Conservation (phyloP, 2,888 invertebrate genomes). For the Polia nebulosa region DNA sequence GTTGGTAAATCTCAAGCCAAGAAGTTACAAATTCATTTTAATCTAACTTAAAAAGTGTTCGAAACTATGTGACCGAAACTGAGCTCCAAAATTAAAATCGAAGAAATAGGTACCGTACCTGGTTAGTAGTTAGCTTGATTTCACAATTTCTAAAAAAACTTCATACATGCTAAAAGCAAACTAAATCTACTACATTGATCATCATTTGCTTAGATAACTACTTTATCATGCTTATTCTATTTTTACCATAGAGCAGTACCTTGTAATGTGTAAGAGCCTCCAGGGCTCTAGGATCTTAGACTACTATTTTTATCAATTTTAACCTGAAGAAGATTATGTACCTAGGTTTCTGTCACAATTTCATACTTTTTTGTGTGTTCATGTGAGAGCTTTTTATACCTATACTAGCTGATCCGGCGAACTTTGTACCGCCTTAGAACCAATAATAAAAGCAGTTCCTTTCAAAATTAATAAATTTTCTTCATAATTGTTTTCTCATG, state of each 20-base stretch:
- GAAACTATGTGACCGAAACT: neutral
- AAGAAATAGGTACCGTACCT: neutral
- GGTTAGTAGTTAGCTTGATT: neutral
- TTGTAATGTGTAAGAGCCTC: too few relatives aligned
- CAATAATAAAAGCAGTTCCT: too few relatives aligned
- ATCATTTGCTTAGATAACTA: neutral
- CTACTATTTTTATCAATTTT: too few relatives aligned
- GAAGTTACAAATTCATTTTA: neutral
- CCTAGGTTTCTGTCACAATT: neutral
- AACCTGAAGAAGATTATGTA: neutral
- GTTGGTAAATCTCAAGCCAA: neutral
- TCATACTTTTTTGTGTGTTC: constrained; percentile 1
- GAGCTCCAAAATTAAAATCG: neutral
- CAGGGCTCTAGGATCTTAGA: too few relatives aligned
- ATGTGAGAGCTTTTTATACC: neutral
- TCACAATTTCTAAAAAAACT: neutral
- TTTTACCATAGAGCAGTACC: too few relatives aligned
- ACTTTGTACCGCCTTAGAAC: too few relatives aligned
- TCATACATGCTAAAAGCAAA: neutral
- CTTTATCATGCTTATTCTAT: neutral
- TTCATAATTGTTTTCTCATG: too few relatives aligned
- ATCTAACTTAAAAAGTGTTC: too few relatives aligned
- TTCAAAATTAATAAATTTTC: too few relatives aligned
- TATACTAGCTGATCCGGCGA: too few relatives aligned
- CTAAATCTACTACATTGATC: neutral